Base-by-base conservation (phyloP, 1,140 invertebrate genomes). In the Stratiolaelaps scimitus region DNA sequence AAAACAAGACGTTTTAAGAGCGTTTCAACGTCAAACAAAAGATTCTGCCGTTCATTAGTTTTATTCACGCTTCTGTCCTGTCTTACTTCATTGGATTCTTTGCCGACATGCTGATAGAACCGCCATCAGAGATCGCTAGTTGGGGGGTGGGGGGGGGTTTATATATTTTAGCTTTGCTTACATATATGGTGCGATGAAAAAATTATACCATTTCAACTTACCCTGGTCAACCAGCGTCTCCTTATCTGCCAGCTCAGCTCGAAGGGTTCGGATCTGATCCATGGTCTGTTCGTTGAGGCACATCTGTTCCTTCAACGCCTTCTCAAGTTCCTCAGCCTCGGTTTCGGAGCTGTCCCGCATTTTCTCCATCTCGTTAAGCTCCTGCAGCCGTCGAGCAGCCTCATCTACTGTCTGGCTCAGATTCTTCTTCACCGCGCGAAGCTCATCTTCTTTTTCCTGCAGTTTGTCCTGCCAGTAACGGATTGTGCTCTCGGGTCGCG, bases 141-240 rank as follows among this genome's bases (percentile, higher is more conserved):
- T 23, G 47, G n/a, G n/a, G n/a, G n/a, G n/a, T n/a, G 7, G 7
- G 20, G 7, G 7, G 20, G 19, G 7, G 47, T 15, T 7, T 7
- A 15, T 23, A 4, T 23, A 6, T 19, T 4, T 23, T 28, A 45
- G 44, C 13, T 15, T 4, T 23, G 15, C 47, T 15, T 28, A 48
- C 47, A 19, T 48, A 23, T 28, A 6, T n/a, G n/a, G n/a, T n/a
- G n/a, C n/a, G n/a, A n/a, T n/a, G n/a, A n/a, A n/a, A n/a, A n/a
- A n/a, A n/a, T n/a, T n/a, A n/a, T n/a, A 40, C 34, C 15, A 15
- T 2, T 60, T 20, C 6, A 2, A 60, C 53, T 19, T 2, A 26
- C 53, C 53, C 34, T 60, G 26, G 15, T 60, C 53, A 60, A 60
- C 17, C 26, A 60, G 53, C 53, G 53, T 60, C 17, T 60, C 53